phyloP scores from a whole-genome alignment of 2,797 vertebrate genomes.

The Microctenopoma lineatum region DNA sequence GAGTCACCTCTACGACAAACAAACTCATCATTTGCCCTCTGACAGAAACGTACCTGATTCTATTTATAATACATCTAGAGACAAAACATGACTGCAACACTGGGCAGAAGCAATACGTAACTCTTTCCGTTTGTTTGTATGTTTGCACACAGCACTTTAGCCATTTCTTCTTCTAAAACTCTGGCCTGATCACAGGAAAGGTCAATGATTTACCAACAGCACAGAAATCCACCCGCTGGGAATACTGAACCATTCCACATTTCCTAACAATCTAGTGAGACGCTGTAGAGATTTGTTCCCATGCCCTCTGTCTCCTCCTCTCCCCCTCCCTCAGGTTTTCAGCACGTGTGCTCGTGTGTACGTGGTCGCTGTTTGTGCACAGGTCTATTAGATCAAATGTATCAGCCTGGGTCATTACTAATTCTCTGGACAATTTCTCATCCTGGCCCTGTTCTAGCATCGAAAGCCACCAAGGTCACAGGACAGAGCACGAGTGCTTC shows the following conservation, averaged over 20 bases:
- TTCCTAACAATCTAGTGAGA: constrained; percentile 13
- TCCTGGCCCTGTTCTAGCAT: constrained; percentile 24
- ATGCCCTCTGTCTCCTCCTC: background rate
- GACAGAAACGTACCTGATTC: too few species aligned
- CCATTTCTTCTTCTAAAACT: too few species aligned
- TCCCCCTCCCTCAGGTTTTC: background rate
- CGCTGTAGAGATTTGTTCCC: background rate
- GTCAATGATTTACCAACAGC: background rate
- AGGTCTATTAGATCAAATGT: constrained; percentile 44
- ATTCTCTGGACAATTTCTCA: constrained; percentile 56
- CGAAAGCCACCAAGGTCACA: constrained; percentile 74
- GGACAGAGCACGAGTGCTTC: constrained; percentile 37
- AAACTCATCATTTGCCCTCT: too few species aligned
- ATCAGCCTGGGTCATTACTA: constrained; percentile 59
- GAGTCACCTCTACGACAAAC: too few species aligned
- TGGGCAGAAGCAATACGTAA: too few species aligned
- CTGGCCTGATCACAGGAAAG: background rate
- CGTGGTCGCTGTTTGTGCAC: background rate
- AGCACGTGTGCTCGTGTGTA: background rate
- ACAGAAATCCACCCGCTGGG: background rate
- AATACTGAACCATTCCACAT: background rate
- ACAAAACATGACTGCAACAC: too few species aligned
- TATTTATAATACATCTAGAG: too few species aligned
- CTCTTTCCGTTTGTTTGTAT: too few species aligned
- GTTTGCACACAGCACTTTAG: too few species aligned